Percentiles rank a stretch among this genome's conserved stretches.
These are phyloP conservation scores for Alosa sapidissima DNA, from an alignment of 2,797 vertebrate genomes.

Conservation along the genomic window DNA sequence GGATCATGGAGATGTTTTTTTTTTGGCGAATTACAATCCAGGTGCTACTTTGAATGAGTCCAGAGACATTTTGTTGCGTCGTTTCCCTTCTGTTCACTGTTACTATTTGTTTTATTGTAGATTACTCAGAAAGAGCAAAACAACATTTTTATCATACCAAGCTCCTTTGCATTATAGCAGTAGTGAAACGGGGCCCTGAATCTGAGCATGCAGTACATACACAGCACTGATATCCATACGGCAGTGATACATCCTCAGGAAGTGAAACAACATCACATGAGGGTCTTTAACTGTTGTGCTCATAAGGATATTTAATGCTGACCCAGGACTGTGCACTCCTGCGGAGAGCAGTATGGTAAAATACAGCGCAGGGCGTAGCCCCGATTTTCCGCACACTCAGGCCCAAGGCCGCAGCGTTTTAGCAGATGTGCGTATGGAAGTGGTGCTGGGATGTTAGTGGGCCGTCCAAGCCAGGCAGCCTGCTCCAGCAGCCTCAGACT, in stretches of 20 bases:
- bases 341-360: neutral
- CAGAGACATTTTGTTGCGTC: conserved; percentile 5
- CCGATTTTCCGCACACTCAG: conserved; percentile 10
- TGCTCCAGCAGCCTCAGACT: neutral
- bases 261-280: neutral
- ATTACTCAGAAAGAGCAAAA: neutral
- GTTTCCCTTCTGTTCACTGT: neutral
- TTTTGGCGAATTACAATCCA: neutral
- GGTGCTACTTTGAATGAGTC: conserved; percentile 9
- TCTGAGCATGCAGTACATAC: neutral
- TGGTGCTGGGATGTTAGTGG: neutral
- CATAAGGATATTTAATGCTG: neutral
- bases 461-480: neutral
- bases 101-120: neutral
- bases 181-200: neutral
- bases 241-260: neutral
- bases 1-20: neutral
- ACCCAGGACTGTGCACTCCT: neutral
- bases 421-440: conserved; percentile 15
- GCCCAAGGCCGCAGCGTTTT: neutral
- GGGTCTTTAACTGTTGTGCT: neutral
- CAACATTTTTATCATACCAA: no score
- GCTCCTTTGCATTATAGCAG: neutral
- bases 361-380: neutral
- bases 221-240: neutral